Evolutionary conservation across 2,888 invertebrate species (phyloP).

Genomic region (Nymphalis c-album): DNA sequence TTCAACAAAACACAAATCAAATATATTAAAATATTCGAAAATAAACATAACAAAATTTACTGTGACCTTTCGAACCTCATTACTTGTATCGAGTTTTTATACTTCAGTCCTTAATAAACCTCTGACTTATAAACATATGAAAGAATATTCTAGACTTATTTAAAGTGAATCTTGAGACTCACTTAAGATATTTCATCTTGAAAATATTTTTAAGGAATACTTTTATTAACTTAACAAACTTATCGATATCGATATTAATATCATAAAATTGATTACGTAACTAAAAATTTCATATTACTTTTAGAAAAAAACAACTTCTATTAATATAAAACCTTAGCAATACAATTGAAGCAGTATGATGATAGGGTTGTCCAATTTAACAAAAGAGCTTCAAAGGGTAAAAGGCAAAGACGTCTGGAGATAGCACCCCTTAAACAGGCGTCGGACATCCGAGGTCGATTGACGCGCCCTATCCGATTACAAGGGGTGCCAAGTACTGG

Average conservation of each 20-base stretch:
- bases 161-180: neutral
- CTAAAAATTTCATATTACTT: neutral
- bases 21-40: neutral
- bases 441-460: conserved; percentile 65
- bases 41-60: conserved; percentile 3
- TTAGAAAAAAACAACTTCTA: conserved; percentile 1
- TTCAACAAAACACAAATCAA: neutral
- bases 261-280: neutral
- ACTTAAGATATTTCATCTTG: neutral
- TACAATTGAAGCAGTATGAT: neutral
- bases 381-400: conserved; percentile 19
- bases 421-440: conserved; percentile 34
- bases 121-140: neutral
- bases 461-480: conserved; percentile 53
- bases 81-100: neutral
- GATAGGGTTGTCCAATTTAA: conserved; percentile 22
- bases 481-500: conserved; percentile 23
- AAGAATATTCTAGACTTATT: neutral
- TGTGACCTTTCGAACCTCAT: neutral
- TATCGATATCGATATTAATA: neutral
- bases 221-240: neutral
- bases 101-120: neutral
- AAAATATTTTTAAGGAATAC: neutral
- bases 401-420: conserved; percentile 21
- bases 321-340: conserved; percentile 10